Evolutionary conservation across 2,113 vertebrate species (phyloP).

Genomic region (Hemibagrus wyckioides): DNA sequence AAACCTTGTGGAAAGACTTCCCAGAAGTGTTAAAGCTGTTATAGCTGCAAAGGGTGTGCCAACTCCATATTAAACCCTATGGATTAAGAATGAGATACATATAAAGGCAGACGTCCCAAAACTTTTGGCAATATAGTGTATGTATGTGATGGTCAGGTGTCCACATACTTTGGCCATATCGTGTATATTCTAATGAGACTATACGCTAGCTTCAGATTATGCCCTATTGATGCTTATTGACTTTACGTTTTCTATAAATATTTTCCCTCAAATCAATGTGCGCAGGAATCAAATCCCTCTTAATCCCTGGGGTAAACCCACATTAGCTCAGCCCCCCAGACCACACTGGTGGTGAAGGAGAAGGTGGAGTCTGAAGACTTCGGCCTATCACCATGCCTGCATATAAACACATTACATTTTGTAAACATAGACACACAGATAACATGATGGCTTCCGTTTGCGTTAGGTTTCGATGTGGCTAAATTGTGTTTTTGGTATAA

Average conservation of each 20-base stretch:
- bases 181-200: no score
- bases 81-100: no score
- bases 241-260: no score
- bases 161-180: no score
- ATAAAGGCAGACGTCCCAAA: no score
- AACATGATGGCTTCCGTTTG: neutral
- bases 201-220: neutral
- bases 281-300: neutral
- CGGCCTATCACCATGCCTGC: slow-evolving; percentile 30
- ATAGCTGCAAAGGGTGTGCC: no score
- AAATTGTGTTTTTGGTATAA: neutral
- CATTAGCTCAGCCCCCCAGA: neutral
- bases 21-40: no score
- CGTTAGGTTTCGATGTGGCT: neutral
- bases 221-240: neutral
- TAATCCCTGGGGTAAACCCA: neutral
- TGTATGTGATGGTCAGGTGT: no score
- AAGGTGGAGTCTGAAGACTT: slow-evolving; percentile 19
- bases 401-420: slow-evolving; percentile 27
- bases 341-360: neutral
- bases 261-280: neutral
- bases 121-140: no score
- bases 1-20: no score
- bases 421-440: neutral
- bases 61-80: no score